phyloP scores from a whole-genome alignment of 64 coral and sea anemone species.

The Montipora foliosa region DNA sequence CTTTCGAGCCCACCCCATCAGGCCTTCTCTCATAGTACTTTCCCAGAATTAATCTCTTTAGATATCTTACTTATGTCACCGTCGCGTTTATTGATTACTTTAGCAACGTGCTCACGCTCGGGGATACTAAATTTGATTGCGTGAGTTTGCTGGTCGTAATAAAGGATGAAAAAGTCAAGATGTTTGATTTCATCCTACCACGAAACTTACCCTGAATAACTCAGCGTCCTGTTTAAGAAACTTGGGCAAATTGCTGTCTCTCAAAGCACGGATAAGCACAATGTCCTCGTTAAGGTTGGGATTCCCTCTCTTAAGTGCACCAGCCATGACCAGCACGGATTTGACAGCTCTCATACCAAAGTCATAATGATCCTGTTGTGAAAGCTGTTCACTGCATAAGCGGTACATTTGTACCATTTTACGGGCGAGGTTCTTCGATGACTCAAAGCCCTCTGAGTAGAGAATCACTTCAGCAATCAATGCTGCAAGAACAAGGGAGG shows the following conservation, averaged over 20 bases:
- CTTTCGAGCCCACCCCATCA: too few species aligned
- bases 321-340: constrained; percentile 99
- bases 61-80: too few species aligned
- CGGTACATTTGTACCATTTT: constrained; percentile 99
- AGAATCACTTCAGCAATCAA: constrained; percentile 98
- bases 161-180: too few species aligned
- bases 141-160: too few species aligned
- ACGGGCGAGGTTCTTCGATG: constrained; percentile 96
- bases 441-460: constrained; percentile 99
- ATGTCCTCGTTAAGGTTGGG: constrained; percentile 95
- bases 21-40: too few species aligned
- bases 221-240: constrained; percentile 95
- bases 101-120: too few species aligned
- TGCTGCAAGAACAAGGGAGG: constrained; percentile 44
- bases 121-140: too few species aligned
- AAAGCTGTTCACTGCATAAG: constrained; percentile 95
- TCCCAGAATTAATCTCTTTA: too few species aligned
- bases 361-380: constrained; percentile 99
- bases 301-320: constrained; percentile 95
- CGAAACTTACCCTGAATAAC: constrained; percentile 87
- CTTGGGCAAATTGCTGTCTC: constrained; percentile 98
- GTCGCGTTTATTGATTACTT: too few species aligned
- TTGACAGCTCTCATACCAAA: constrained; percentile 99
- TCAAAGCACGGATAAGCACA: constrained; percentile 87
- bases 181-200: background rate